A percentile compares a stretch with the other conserved stretches of the same genome.
Evolutionary conservation across 1,140 invertebrate genomes (phyloP).

Genomic region (Nephila pilipes): DNA sequence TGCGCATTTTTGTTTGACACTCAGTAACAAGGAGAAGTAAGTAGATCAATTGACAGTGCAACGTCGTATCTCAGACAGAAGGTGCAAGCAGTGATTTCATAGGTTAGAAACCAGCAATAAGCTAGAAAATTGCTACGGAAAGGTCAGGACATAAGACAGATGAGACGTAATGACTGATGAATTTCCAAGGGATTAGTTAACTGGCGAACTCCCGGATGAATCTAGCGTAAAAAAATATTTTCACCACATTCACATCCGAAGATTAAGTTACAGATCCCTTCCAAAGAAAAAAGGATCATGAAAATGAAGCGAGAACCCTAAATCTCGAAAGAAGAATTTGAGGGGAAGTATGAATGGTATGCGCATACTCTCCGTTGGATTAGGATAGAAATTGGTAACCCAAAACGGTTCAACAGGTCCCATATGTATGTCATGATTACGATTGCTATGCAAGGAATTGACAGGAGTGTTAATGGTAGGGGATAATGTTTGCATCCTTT

Average conservation of each 20-base stretch:
- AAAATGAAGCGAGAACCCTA: conserved; percentile 5
- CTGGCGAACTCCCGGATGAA: background rate
- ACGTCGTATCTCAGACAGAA: background rate
- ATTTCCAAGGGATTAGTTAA: conserved; percentile 43
- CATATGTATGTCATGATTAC: background rate
- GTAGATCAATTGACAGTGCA: background rate
- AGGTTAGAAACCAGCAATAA: background rate
- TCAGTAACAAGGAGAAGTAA: background rate
- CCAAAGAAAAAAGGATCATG: background rate
- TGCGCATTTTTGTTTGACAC: background rate
- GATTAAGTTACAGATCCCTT: conserved; percentile 23
- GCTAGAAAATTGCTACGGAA: background rate
- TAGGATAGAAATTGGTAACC: background rate
- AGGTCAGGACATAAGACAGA: background rate
- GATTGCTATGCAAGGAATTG: background rate
- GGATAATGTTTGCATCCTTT: background rate
- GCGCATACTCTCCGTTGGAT: background rate
- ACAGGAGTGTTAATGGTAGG: background rate
- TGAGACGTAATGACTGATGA: conserved; percentile 42
- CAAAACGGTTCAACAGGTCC: background rate
- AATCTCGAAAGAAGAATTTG: background rate
- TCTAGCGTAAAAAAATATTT: background rate
- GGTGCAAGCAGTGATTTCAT: background rate
- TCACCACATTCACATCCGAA: background rate
- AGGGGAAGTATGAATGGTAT: conserved; percentile 18